These are phyloP conservation scores for Alloplasta piceator DNA, from an alignment of 2,888 invertebrate species.

Conservation along the genomic window DNA sequence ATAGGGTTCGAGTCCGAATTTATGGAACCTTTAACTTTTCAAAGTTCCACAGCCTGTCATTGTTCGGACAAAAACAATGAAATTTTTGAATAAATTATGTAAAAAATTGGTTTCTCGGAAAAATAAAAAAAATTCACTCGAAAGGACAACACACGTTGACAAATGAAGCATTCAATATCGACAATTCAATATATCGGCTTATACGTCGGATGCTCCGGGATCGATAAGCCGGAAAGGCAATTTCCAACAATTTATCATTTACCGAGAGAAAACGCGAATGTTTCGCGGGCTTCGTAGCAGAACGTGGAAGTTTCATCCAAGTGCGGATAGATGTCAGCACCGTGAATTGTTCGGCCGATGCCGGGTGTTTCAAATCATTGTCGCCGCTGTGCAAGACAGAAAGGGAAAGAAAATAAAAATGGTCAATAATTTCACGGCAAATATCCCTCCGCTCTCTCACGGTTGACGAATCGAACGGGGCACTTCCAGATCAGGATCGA, in stretches of 20 bases:
- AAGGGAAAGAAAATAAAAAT: slow-evolving; percentile 1
- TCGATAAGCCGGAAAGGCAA: slow-evolving; percentile 63
- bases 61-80: too few relatives aligned
- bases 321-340: slow-evolving; percentile 61
- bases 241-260: slow-evolving; percentile 62
- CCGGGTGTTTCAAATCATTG: slow-evolving; percentile 9
- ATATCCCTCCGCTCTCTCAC: not conserved
- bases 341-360: slow-evolving; percentile 3
- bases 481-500: slow-evolving; percentile 31
- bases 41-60: too few relatives aligned
- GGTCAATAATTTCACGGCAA: slow-evolving; percentile 44
- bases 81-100: too few relatives aligned
- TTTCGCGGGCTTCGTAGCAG: not conserved
- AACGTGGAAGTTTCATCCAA: slow-evolving; percentile 9
- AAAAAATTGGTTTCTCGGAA: too few relatives aligned
- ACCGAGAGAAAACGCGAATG: slow-evolving; percentile 52
- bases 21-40: too few relatives aligned
- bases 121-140: too few relatives aligned
- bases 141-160: too few relatives aligned
- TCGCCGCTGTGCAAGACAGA: not conserved
- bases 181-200: slow-evolving; percentile 58
- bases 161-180: not conserved
- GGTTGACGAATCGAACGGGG: slow-evolving; percentile 28
- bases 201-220: slow-evolving; percentile 47
- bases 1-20: too few relatives aligned